These are phyloP conservation scores for Recurvirostra avosetta DNA, from an alignment of 2,113 vertebrate species.

Conservation along the genomic window DNA sequence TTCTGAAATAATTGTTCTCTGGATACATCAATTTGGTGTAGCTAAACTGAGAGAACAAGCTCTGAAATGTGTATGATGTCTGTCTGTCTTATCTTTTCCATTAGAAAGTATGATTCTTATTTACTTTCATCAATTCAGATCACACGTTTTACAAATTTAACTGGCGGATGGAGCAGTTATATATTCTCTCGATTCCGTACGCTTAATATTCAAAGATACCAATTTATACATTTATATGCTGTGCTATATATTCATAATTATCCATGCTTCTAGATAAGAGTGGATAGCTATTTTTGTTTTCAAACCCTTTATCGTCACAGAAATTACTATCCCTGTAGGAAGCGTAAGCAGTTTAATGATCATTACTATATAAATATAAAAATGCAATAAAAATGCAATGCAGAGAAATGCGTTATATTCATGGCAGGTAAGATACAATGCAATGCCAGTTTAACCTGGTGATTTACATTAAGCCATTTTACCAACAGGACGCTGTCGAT, in stretches of 20 bases:
- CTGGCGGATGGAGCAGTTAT: background rate
- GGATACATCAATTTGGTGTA: background rate
- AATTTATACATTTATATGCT: background rate
- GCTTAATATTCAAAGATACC: background rate
- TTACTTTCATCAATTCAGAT: background rate
- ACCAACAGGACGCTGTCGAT: background rate
- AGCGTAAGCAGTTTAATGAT: background rate
- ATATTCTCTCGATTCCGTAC: background rate
- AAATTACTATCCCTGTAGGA: background rate
- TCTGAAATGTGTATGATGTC: background rate
- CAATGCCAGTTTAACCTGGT: background rate
- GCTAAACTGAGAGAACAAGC: background rate
- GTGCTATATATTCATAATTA: background rate
- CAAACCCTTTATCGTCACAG: background rate
- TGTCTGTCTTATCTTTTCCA: background rate
- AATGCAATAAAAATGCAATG: background rate
- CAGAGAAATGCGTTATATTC: background rate
- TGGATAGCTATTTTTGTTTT: background rate
- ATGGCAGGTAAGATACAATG: background rate
- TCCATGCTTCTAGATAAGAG: background rate
- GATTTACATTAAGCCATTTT: background rate
- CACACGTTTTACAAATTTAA: background rate
- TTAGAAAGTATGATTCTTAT: background rate
- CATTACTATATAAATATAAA: background rate
- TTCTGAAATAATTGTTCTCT: background rate